A percentile compares a stretch with the other conserved stretches of the same genome.
Conservation (phyloP, 2,113 vertebrate species). For the Urocitellus parryii region DNA sequence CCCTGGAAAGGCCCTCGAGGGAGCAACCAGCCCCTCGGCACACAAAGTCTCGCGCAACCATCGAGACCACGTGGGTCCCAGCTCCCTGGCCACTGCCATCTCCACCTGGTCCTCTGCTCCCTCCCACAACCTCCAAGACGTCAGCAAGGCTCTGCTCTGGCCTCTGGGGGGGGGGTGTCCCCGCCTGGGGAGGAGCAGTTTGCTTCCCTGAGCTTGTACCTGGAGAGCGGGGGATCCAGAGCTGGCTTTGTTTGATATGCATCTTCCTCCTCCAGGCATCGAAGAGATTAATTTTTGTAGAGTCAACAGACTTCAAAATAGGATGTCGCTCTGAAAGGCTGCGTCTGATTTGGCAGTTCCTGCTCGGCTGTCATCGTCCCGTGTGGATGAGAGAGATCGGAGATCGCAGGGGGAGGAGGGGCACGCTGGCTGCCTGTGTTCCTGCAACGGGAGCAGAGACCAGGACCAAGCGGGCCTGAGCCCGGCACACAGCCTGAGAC, state of each 20-base stretch:
- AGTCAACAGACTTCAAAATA: conserved; percentile 71
- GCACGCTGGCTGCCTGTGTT: accelerated
- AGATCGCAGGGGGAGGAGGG: accelerated
- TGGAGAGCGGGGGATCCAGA: not conserved
- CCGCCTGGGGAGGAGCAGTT: too few relatives aligned
- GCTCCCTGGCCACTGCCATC: accelerated
- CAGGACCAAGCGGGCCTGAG: accelerated
- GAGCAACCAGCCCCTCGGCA: not conserved
- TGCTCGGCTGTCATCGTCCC: not conserved
- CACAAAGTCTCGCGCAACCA: accelerated
- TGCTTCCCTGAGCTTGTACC: not conserved
- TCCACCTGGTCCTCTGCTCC: accelerated
- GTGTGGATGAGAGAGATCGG: not conserved
- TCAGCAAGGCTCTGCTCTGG: not conserved
- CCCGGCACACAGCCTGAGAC: accelerated
- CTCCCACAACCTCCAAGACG: not conserved
- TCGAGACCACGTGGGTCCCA: accelerated
- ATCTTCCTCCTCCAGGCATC: conserved; percentile 10
- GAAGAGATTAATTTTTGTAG: conserved; percentile 61
- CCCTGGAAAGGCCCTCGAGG: too few relatives aligned
- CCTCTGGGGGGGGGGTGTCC: not conserved
- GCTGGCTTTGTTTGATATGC: not conserved
- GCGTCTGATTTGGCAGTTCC: not conserved
- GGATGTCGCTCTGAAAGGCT: not conserved
- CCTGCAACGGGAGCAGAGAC: not conserved